These are phyloP conservation scores for Archilochus colubris DNA, from an alignment of 2,113 vertebrate genomes.

Conservation along the genomic window DNA sequence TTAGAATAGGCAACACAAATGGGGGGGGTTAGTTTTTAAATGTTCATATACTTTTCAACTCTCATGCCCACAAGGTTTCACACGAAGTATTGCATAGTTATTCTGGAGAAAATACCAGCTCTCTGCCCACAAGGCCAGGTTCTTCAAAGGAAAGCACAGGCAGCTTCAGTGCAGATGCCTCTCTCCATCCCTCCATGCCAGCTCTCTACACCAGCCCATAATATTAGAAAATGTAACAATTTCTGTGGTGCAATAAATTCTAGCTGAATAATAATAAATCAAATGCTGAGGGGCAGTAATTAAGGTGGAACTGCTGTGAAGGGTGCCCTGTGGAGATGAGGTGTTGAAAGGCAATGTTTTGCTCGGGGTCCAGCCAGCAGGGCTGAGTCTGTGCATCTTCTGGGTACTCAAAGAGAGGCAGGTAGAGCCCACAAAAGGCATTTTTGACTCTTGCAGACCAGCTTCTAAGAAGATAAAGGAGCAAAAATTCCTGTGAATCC, in stretches of 20 bases:
- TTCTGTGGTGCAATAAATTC: neutral
- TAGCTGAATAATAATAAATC: neutral
- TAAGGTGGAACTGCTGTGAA: neutral
- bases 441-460: neutral
- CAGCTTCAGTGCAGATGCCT: neutral
- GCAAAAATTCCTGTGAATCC: constrained; percentile 7
- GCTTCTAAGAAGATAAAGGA: neutral
- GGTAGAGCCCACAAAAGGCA: neutral
- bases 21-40: neutral
- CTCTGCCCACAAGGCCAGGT: neutral
- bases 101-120: neutral
- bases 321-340: neutral
- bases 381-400: neutral
- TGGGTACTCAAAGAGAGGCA: neutral
- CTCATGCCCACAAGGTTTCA: neutral
- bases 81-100: neutral
- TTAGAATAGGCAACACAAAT: neutral
- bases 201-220: neutral
- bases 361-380: neutral
- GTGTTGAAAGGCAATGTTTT: neutral
- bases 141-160: neutral
- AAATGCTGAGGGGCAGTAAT: neutral
- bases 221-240: neutral
- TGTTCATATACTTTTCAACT: neutral
- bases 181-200: neutral